Base-by-base conservation (phyloP, 2,888 invertebrate species). In the Antheraea yamamai region DNA sequence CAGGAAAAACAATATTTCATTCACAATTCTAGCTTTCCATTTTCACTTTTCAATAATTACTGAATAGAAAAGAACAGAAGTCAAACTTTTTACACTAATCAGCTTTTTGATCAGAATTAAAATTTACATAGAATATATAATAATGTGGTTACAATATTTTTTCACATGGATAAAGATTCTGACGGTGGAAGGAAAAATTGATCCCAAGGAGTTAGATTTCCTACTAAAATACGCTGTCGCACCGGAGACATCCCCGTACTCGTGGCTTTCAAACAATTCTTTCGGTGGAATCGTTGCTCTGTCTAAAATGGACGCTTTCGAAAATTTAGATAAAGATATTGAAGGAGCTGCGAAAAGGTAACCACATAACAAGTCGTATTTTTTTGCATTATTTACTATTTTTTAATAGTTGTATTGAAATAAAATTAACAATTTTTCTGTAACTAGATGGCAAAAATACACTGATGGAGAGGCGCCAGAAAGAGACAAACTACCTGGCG, bases 381-480 rank as follows among this genome's bases (percentile, higher is more conserved):
- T 58, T 58, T 58, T 10, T 58, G 2, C n/a, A 61, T 23, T 23
- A 23, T n/a, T 23, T 58, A n/a, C 58, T 23, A 23, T 18, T 66
- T 66, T 30, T 10, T 66, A 66, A 16, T 14, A 30, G 10, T 26
- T 61, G 20, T 68, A 35, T 35, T n/a, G 20, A 39, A 39, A n/a
- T n/a, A 70, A 39, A 55, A n/a, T 26, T 39, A 70, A 39, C 26
- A 74, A 16, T 26, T 74, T 18, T 23, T 51, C n/a, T 66, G 20
- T 51, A 23, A 35, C 39, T 39, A 96, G 98, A 75, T 99, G 99
- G 99, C 97, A 97, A 84, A 98, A 98, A 87, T 98, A 98, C 84
- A 97, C 98, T 0, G 98, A 99, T 83, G 97, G 98, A 30, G 99
- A 99, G 88, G 97, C 97, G 77, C 99, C 99, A 0, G 99, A 99